Base-by-base conservation (phyloP, 2,797 vertebrate genomes). In the Takifugu rubripes region DNA sequence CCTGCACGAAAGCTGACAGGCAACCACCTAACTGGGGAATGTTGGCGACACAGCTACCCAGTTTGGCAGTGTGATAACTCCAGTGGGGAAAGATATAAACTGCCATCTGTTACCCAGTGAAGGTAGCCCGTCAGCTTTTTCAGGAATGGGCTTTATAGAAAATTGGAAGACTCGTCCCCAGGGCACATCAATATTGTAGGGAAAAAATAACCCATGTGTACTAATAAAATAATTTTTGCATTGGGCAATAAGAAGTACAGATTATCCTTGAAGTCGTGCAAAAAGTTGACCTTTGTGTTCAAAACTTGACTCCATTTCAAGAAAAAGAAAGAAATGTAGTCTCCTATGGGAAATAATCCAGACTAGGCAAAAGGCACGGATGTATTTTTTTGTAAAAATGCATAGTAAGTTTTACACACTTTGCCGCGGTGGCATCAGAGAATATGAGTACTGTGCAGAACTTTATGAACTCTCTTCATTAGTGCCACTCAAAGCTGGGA, bases 401-500 rank as follows among this genome's bases (percentile, higher is more conserved):
- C 14, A 10, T 40, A 40, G 9, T 21, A 36, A 36, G 36, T 40
- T 40, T 40, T 14, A 40, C 36, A 40, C 36, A 40, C 36, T 29
- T 29, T 40, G 36, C 36, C 36, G 3, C 12, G 5, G 36, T 14
- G 36, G 36, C 10, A 40, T 10, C 36, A 14, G 36, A 40, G 36
- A 40, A 40, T 14, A 10, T 12, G 33, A 12, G 33, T 36, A 10
- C 52, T 76, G 61, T 66, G 48, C 54, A 71, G 51, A 77, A 78
- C 62, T 81, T 74, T 59, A 25, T 53, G 55, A 79, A 78, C 75
- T 78, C 69, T 25, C 64, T 72, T 79, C 63, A 77, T 82, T 81
- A 79, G 77, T 61, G 51, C 61, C 47, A 66, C 50, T 62, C 52
- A 68, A 56, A 66, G 59, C 74, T 62, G 55, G 16, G 53, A 64